Evolutionary conservation across 1,140 invertebrate species (phyloP), one percentile per base, ranked within the genome.

Genomic region (Drosophila rhopaloa): DNA sequence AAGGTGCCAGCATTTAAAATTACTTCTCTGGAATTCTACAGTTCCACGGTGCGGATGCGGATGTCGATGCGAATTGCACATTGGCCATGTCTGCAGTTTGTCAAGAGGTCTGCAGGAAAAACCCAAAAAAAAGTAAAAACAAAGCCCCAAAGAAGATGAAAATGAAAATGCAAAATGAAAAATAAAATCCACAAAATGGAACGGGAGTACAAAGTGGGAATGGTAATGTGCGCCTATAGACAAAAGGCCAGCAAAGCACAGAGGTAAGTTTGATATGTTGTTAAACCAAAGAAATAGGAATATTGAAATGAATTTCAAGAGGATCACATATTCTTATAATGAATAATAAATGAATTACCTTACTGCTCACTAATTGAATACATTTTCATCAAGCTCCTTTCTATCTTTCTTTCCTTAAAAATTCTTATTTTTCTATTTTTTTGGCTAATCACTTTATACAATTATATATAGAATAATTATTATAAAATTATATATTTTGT

Each of bases 11-110:
- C 75, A 65, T 74, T 48, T 41, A 62, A 68, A 76, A 76, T 58
- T 57, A 53, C 61, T 71, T 72, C 24, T 50, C 43, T 19, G 62
- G 35, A 53, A 66, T 76, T 59, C 44, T 76, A 41, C 27, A 7
- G 44, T 50, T 43, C 74, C 56, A 70, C 62, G 47, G 62, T 73
- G 67, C 59, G 41, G 51, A 54, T 67, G 62, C 57, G 63, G 65
- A 70, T 70, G 67, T 57, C 43, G 67, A 71, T 70, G 50, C 51
- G 66, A 72, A 67, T 59, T 76, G 68, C 73, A 74, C 82, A 86
- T 63, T 75, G 82, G 68, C 75, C 48, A 56, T 59, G 65, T 68
- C 83, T 86, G 83, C 83, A 88, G 70, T 86, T 86, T 88, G 82
- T 88, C 83, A 82, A 76, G 65, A 71, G 70, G 59, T 72, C 75